phyloP scores from a whole-genome alignment of 2,888 invertebrate genomes.

The Deroplatys truncata region DNA sequence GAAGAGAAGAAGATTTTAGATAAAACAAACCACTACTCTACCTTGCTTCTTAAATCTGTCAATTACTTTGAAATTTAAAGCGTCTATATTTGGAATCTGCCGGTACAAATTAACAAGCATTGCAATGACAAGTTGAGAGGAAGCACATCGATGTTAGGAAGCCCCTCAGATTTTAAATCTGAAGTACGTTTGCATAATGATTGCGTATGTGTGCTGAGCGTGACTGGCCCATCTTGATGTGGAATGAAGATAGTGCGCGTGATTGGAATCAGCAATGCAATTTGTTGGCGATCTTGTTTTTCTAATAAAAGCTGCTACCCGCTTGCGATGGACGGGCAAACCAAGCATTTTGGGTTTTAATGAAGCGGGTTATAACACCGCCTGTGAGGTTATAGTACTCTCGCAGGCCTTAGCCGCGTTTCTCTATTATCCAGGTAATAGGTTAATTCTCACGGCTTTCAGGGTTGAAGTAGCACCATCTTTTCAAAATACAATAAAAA shows the following conservation, averaged over 20 bases:
- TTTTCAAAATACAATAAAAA: too few species aligned
- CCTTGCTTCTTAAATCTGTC: background rate
- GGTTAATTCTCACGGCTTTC: too few species aligned
- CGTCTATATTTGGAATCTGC: background rate
- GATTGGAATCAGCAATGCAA: slow-evolving; percentile 6
- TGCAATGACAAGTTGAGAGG: background rate
- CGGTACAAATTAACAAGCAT: background rate
- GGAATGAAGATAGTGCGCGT: background rate
- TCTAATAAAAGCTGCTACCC: background rate
- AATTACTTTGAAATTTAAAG: background rate
- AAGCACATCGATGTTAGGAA: background rate
- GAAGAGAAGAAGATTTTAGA: too few species aligned
- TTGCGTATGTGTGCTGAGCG: background rate
- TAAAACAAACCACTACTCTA: too few species aligned
- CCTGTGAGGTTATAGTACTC: background rate
- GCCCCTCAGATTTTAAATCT: background rate
- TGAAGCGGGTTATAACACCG: background rate
- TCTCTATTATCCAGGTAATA: background rate
- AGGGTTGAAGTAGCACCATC: too few species aligned
- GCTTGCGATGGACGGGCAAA: background rate
- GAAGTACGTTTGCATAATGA: background rate
- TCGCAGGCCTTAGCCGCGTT: background rate
- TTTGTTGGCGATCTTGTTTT: slow-evolving; percentile 9
- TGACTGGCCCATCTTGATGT: slow-evolving; percentile 5
- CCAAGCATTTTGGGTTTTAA: background rate